These are phyloP conservation scores for Paratrypauchen microcephalus DNA, from an alignment of 2,797 vertebrate genomes.

Conservation along the genomic window DNA sequence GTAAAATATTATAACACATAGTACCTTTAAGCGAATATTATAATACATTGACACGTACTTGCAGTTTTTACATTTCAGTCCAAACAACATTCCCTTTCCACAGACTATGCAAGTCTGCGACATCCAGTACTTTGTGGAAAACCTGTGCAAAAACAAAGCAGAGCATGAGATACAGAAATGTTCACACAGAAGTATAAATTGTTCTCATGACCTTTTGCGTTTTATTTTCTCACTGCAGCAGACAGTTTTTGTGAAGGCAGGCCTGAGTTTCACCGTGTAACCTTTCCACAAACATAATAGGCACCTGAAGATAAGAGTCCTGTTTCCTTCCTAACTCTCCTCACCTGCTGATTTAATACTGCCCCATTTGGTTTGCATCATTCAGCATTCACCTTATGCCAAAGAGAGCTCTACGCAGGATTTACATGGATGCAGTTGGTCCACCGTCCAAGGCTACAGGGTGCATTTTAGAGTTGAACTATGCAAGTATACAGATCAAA, in stretches of 20 bases:
- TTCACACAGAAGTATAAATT: slow-evolving; percentile 22
- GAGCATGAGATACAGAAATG: slow-evolving; percentile 23
- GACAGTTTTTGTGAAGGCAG: slow-evolving; percentile 33
- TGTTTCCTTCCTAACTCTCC: slow-evolving; percentile 44
- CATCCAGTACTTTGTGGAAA: slow-evolving; percentile 99
- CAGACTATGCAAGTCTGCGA: slow-evolving; percentile 98
- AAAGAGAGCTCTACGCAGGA: slow-evolving; percentile 23
- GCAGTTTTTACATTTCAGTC: slow-evolving; percentile 99
- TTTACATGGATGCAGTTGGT: slow-evolving; percentile 31
- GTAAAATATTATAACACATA: too few species aligned
- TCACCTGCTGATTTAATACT: slow-evolving; percentile 60
- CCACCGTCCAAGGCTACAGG: slow-evolving; percentile 13
- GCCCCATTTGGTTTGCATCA: slow-evolving; percentile 40
- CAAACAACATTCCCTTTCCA: slow-evolving; percentile 98
- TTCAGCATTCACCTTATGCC: slow-evolving; percentile 18
- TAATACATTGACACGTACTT: slow-evolving; percentile 82
- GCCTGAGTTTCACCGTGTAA: slow-evolving; percentile 39
- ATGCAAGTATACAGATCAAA: neutral
- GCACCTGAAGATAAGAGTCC: slow-evolving; percentile 28
- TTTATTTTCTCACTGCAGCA: slow-evolving; percentile 34
- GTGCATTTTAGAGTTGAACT: slow-evolving; percentile 35
- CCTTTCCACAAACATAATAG: slow-evolving; percentile 50
- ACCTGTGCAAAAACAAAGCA: slow-evolving; percentile 77
- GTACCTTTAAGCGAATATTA: too few species aligned
- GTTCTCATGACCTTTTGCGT: slow-evolving; percentile 51